Conservation (phyloP, 2,797 vertebrate genomes). For the Heterohyrax brucei region DNA sequence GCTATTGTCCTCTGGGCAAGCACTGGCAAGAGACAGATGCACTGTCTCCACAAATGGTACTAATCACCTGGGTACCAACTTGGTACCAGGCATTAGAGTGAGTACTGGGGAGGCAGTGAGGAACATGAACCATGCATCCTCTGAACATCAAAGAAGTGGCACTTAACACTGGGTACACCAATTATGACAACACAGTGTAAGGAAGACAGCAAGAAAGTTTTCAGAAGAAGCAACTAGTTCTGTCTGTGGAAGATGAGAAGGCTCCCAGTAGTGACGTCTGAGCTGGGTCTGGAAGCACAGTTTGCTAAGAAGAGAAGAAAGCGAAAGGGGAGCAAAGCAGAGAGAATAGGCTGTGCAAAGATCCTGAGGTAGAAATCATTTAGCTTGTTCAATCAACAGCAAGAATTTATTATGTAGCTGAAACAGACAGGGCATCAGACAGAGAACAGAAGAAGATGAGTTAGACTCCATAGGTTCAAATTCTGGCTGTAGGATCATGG, state of each 20-base stretch:
- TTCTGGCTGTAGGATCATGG: not conserved
- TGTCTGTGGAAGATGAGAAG: not conserved
- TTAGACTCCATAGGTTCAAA: not conserved
- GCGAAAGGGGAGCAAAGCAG: not conserved
- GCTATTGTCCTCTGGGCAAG: not conserved
- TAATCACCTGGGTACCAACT: not conserved
- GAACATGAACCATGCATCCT: not conserved
- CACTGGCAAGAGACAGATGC: not conserved
- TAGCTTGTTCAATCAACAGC: fast-evolving
- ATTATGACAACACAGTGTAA: not conserved
- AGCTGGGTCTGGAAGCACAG: not conserved
- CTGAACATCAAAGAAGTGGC: not conserved
- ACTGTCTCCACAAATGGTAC: not conserved
- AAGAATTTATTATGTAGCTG: not conserved
- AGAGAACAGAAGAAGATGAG: not conserved
- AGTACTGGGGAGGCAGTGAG: not conserved
- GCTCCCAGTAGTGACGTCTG: not conserved
- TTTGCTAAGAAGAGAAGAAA: no score
- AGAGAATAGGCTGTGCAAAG: not conserved
- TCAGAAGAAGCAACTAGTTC: not conserved
- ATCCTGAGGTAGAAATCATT: not conserved
- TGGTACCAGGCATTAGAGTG: fast-evolving
- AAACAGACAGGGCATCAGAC: not conserved
- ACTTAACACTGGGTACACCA: no score
- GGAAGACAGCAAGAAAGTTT: not conserved